Base-by-base conservation (phyloP, 1,140 invertebrate genomes). In the Drosophila jambulina region DNA sequence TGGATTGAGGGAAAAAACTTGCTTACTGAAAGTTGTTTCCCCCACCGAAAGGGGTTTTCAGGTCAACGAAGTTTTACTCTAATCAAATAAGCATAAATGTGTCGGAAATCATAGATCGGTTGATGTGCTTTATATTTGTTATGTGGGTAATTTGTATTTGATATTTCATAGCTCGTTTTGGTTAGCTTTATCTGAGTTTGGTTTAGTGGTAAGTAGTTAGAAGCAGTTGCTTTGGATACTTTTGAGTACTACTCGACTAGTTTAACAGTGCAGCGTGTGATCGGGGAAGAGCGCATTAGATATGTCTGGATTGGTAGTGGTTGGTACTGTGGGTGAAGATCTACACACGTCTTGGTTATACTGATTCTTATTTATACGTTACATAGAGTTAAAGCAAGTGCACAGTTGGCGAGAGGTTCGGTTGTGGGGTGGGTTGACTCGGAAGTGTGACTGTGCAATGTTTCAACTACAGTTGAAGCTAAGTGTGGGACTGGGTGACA, bases 111-210 rank as follows among this genome's bases (percentile, higher is more conserved):
- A 70, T 75, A 80, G 72, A 74, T 75, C 68, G 72, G 32, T 82
- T 75, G 58, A 85, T 90, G 85, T 90, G 85, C 85, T 91, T 90
- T 91, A 67, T 90, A 81, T 90, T 91, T 85, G 72, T 86, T 88
- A 90, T 88, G 85, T 75, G 72, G 59, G 60, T 91, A 80, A 53
- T 86, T 91, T 86, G 87, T 86, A 91, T 75, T 90, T 90, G 71
- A 91, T 90, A 90, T 80, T 90, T 90, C 85, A 88, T 88, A 88
- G 84, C 84, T 88, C 84, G 59, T 80, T 88, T 83, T 64, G 54
- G 70, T 70, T 90, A 71, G 53, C 61, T 80, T 85, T 78, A 45
- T 91, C 80, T 79, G 32, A 82, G 65, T 82, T 86, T 42, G 75
- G 79, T 81, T 84, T 82, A 79, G 72, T 84, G 72, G 63, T 67